Conservation (phyloP, 2,888 invertebrate species). For the Dicycla oo region DNA sequence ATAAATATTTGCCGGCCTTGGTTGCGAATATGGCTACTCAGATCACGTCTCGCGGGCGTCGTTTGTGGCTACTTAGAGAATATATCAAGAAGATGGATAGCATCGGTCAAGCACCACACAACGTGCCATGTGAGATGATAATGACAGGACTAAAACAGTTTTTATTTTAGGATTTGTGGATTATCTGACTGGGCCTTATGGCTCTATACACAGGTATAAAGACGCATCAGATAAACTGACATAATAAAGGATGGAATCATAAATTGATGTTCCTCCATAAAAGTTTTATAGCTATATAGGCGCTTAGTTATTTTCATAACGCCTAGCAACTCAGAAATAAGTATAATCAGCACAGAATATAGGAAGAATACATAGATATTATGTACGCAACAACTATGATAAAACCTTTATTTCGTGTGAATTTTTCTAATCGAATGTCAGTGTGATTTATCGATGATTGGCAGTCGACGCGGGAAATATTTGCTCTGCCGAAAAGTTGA, state of each 20-base stretch:
- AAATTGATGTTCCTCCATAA: conserved; percentile 8
- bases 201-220: not conserved
- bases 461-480: conserved; percentile 13
- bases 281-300: conserved; percentile 12
- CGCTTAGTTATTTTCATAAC: not conserved
- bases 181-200: no score
- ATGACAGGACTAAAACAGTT: not conserved
- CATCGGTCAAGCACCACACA: conserved; percentile 4
- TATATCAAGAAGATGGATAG: conserved; percentile 26
- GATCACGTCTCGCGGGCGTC: conserved; percentile 39
- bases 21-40: conserved; percentile 23
- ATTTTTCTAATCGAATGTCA: conserved; percentile 41
- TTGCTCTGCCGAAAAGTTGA: conserved; percentile 13
- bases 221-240: not conserved
- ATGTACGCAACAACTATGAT: not conserved
- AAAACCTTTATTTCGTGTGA: not conserved
- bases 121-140: conserved; percentile 3
- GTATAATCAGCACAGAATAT: not conserved
- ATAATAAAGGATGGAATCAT: not conserved
- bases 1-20: conserved; percentile 36
- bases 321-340: no score
- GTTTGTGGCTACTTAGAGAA: conserved; percentile 25
- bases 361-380: not conserved
- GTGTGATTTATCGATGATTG: conserved; percentile 45
- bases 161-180: not conserved